Percentiles rank a stretch among this genome's conserved stretches.
Evolutionary conservation across 1,140 invertebrate genomes (phyloP).

Genomic region (Drosophila melanica): DNA sequence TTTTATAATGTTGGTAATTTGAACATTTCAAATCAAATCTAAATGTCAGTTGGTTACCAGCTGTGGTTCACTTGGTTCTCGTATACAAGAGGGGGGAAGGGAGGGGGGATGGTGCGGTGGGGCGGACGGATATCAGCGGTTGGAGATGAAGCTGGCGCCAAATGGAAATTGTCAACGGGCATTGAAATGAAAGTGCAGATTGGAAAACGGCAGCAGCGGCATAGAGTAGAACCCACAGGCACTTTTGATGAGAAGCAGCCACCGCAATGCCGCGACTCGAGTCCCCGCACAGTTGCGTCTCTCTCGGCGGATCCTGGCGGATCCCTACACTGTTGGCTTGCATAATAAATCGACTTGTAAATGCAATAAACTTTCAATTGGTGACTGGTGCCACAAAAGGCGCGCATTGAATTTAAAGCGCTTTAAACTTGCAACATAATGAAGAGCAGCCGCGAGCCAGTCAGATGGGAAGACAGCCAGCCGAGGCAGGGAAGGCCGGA

Average conservation of each 20-base stretch:
- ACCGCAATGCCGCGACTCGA: constrained; percentile 26
- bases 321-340: constrained; percentile 30
- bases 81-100: background rate
- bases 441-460: constrained; percentile 28
- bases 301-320: background rate
- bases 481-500: constrained; percentile 2
- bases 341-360: constrained; percentile 81
- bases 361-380: constrained; percentile 78
- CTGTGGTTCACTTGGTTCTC: constrained; percentile 60
- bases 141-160: constrained; percentile 47
- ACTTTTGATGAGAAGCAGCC: constrained; percentile 68
- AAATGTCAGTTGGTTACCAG: constrained; percentile 78
- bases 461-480: constrained; percentile 8
- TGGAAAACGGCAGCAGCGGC: constrained; percentile 71
- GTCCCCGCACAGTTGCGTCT: background rate
- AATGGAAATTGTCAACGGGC: constrained; percentile 79
- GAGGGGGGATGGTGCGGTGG: background rate
- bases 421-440: constrained; percentile 62
- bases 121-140: constrained; percentile 11
- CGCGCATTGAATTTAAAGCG: constrained; percentile 71
- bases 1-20: constrained; percentile 82
- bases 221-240: constrained; percentile 54
- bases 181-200: constrained; percentile 80
- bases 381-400: constrained; percentile 61
- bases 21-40: constrained; percentile 82